These are phyloP conservation scores for Ivindomyrus marchei DNA, from an alignment of 2,113 vertebrate species.

Conservation along the genomic window DNA sequence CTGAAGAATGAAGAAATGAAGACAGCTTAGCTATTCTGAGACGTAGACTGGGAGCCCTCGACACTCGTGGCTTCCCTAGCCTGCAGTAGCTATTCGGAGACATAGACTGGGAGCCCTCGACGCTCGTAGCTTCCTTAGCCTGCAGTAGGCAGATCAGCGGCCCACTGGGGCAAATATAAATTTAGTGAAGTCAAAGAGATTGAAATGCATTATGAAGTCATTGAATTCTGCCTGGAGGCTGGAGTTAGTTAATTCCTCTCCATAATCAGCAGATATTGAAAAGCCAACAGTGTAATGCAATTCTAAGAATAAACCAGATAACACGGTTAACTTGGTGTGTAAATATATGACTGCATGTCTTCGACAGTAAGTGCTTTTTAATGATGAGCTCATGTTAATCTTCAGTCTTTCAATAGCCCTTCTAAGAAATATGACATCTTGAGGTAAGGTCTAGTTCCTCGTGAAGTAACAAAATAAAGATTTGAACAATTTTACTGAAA, in stretches of 20 bases:
- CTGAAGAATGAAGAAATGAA: not conserved
- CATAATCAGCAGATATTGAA: constrained; percentile 48
- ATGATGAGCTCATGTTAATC: not conserved
- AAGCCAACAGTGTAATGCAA: constrained; percentile 34
- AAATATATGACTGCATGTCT: constrained; percentile 43
- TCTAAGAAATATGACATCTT: not conserved
- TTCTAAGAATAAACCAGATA: constrained; percentile 40
- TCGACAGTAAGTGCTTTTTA: constrained; percentile 15
- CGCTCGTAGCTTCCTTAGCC: not conserved
- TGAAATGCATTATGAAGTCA: constrained; percentile 42
- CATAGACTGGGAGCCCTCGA: not conserved
- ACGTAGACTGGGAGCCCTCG: not conserved
- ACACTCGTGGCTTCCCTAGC: not conserved
- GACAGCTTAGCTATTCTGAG: not conserved
- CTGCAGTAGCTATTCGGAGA: not conserved
- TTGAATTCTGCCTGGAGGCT: constrained; percentile 38
- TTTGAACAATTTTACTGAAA: not conserved
- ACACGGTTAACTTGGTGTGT: constrained; percentile 27
- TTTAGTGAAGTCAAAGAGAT: constrained; percentile 31
- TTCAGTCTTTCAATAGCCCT: constrained; percentile 12
- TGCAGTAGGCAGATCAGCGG: not conserved
- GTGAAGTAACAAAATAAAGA: not conserved
- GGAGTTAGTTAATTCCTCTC: constrained; percentile 39
- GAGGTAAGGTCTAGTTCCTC: constrained; percentile 11
- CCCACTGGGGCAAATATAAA: constrained; percentile 14